Percentiles rank a stretch among this genome's conserved stretches.
Conservation (phyloP, 2,888 invertebrate species). For the Resseliella maxima region DNA sequence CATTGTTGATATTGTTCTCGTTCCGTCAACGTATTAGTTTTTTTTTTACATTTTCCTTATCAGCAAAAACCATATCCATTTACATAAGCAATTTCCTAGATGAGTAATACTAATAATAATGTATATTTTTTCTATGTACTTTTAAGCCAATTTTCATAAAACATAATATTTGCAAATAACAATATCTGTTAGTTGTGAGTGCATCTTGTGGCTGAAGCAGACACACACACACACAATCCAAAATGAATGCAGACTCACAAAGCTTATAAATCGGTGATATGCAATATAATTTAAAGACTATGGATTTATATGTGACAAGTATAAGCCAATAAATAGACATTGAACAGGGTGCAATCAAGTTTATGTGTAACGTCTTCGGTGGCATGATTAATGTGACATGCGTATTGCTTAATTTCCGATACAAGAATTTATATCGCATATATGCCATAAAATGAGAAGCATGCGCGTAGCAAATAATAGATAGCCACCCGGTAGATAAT, state of each 20-base stretch:
- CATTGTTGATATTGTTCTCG: too few relatives aligned
- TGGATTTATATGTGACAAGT: conserved; percentile 21
- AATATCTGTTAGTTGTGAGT: neutral
- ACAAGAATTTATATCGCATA: neutral
- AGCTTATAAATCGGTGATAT: neutral
- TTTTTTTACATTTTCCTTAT: neutral
- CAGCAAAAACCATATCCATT: neutral
- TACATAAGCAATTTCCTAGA: neutral
- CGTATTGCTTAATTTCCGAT: too few relatives aligned
- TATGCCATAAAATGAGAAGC: neutral
- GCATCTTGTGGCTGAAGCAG: neutral
- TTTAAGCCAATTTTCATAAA: neutral
- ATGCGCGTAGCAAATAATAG: neutral
- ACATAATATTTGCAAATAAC: neutral
- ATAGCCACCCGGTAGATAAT: neutral
- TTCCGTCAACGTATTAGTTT: too few relatives aligned
- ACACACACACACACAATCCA: neutral
- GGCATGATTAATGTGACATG: too few relatives aligned
- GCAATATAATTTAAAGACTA: neutral
- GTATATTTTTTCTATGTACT: neutral
- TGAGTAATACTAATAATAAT: too few relatives aligned
- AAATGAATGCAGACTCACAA: too few relatives aligned
- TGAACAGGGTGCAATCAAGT: neutral
- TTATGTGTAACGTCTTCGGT: too few relatives aligned
- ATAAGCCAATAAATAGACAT: neutral